Conservation (phyloP, 2,888 invertebrate genomes). For the Mactromeris polynyma region DNA sequence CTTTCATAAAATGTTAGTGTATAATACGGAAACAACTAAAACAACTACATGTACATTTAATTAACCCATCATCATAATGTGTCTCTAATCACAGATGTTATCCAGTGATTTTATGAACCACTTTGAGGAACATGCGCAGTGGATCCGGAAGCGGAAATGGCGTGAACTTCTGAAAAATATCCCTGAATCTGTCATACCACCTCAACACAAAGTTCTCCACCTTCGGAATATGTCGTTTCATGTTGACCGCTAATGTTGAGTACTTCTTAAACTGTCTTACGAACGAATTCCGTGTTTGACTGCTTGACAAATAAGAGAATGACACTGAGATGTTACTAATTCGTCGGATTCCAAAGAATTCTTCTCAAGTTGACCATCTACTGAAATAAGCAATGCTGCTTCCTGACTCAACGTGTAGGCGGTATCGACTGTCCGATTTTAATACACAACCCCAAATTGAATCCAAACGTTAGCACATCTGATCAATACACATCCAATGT, state of each 20-base stretch:
- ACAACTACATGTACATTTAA: too few relatives aligned
- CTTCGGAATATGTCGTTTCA: slow-evolving; percentile 27
- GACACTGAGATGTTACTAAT: background rate
- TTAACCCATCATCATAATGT: background rate
- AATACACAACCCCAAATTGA: background rate
- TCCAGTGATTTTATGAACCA: slow-evolving; percentile 37
- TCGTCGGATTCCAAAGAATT: background rate
- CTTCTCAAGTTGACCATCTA: background rate
- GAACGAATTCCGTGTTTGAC: too few relatives aligned
- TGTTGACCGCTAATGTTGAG: background rate
- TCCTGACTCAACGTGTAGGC: background rate
- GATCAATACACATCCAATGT: background rate
- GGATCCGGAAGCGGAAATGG: slow-evolving; percentile 46
- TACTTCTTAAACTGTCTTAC: background rate
- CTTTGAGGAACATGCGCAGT: slow-evolving; percentile 27
- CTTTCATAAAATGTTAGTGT: too few relatives aligned
- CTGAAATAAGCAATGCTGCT: background rate
- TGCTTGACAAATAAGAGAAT: background rate
- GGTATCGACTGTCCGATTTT: background rate
- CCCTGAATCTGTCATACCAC: slow-evolving; percentile 39
- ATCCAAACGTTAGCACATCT: too few relatives aligned
- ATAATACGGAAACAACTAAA: too few relatives aligned
- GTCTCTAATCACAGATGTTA: background rate
- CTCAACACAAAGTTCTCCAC: slow-evolving; percentile 36
- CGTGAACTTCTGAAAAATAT: slow-evolving; percentile 38